Conservation (phyloP, 2,888 invertebrate species). For the Ellobium chinense region DNA sequence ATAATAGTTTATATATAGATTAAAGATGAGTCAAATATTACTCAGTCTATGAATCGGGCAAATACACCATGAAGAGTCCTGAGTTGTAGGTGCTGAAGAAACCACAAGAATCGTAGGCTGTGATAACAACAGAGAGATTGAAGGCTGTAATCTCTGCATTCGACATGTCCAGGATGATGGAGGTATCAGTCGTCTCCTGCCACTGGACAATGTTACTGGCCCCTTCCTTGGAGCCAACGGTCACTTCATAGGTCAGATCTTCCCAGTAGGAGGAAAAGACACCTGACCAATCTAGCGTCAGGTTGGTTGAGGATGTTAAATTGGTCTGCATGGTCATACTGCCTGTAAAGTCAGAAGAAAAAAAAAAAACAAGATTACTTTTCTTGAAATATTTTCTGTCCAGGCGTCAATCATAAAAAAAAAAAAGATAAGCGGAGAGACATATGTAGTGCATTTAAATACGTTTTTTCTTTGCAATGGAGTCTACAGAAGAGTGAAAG, state of each 20-base stretch:
- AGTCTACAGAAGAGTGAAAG: too few species aligned
- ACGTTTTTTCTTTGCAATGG: too few species aligned
- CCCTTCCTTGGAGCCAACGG: slow-evolving; percentile 33
- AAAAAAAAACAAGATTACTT: too few species aligned
- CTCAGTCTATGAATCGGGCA: too few species aligned
- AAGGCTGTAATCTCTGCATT: slow-evolving; percentile 20
- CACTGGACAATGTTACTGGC: slow-evolving; percentile 38
- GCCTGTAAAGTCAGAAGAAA: too few species aligned
- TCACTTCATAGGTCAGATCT: slow-evolving; percentile 35
- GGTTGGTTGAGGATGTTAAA: slow-evolving; percentile 6
- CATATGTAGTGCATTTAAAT: too few species aligned
- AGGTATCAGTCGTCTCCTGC: slow-evolving; percentile 9
- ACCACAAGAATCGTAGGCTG: slow-evolving; percentile 41
- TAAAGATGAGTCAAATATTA: too few species aligned
- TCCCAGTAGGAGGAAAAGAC: slow-evolving; percentile 38
- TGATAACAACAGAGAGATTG: slow-evolving; percentile 27
- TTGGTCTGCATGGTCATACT: neutral
- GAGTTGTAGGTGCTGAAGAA: neutral
- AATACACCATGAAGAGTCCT: slow-evolving; percentile 5
- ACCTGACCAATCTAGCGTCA: slow-evolving; percentile 32
- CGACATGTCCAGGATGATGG: slow-evolving; percentile 9
- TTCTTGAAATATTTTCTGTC: too few species aligned
- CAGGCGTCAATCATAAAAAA: too few species aligned
- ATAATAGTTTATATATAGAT: too few species aligned
- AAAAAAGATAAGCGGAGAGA: too few species aligned